Base-by-base conservation (phyloP, 2,113 vertebrate genomes). In the Mustela nigripes region DNA sequence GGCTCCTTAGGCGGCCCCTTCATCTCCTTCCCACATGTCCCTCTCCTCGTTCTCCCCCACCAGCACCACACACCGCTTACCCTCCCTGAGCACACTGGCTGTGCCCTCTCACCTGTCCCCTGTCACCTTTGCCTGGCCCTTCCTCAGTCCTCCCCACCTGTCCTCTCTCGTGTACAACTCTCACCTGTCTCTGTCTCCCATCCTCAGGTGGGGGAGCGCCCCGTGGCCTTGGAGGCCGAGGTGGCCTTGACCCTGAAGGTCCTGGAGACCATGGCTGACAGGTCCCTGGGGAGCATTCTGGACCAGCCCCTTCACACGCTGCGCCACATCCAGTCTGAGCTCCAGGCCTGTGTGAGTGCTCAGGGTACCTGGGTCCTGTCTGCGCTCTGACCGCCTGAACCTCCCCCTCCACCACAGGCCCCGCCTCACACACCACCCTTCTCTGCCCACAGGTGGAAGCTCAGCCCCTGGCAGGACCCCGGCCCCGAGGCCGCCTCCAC, bases 311-410 rank as follows among this genome's bases (percentile, higher is more conserved):
- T 98, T 36, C 19, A n/a, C 28, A 86, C 9, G 0, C 88, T 98
- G 36, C 0, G 2, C 7, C 39, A 93, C 31, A 81, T 97, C 79
- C 16, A 7, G 33, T 4, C 33, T 0, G 78, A 91, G 11, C 76
- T 98, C 45, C 42, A 5, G 48, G 60, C 39, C 33, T 98, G 98
- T 28, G 97, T 97, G 92, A 97, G 98, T 97, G 4, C 14, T 24
- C 26, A 4, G 63, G 36, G 21, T 21, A 3, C 76, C 84, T 8
- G 0, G 50, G 62, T 14, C 45, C 5, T 12, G 42, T 28, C 28
- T 62, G 24, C 18, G 22, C 31, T 89, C 45, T 48, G 53, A 33
- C 14, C 24, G 5, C 11, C 39, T 1, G 0, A 15, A 2, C 11
- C 6, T 24, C 18, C 5, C 18, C 11, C 22, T 53, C 14, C 24